Conservation (phyloP, 2,888 invertebrate genomes). For the Amblyteles armatorius region DNA sequence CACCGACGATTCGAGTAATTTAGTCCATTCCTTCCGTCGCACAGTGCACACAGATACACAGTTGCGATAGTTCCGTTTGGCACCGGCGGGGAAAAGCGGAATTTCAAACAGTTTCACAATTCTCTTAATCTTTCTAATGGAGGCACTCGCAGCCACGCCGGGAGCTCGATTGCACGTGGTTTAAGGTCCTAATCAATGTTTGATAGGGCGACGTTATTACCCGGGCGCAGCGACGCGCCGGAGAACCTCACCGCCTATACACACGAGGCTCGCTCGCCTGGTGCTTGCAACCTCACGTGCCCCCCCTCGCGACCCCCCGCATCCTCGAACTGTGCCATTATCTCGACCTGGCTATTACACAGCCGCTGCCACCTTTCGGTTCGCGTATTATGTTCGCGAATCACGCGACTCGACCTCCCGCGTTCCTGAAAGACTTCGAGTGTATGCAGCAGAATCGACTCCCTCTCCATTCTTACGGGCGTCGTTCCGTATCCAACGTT, state of each 20-base stretch:
- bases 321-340: slow-evolving; percentile 78
- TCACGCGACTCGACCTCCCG: slow-evolving; percentile 76
- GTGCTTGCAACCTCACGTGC: slow-evolving; percentile 38
- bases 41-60: neutral
- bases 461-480: neutral
- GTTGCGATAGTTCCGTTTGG: neutral
- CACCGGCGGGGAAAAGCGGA: slow-evolving; percentile 54
- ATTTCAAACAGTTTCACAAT: slow-evolving; percentile 76
- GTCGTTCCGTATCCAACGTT: neutral
- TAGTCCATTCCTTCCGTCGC: slow-evolving; percentile 50
- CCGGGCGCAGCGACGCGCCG: slow-evolving; percentile 69
- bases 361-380: slow-evolving; percentile 77
- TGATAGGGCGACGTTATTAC: slow-evolving; percentile 81
- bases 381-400: slow-evolving; percentile 78
- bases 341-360: slow-evolving; percentile 79
- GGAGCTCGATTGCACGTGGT: slow-evolving; percentile 77
- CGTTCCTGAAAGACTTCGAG: slow-evolving; percentile 36
- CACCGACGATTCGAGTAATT: slow-evolving; percentile 74
- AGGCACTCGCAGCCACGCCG: slow-evolving; percentile 71
- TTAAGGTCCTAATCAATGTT: slow-evolving; percentile 81
- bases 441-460: slow-evolving; percentile 4
- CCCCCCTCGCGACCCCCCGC: slow-evolving; percentile 19
- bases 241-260: slow-evolving; percentile 23
- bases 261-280: slow-evolving; percentile 12
- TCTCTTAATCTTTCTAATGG: slow-evolving; percentile 78